A percentile compares a stretch with the other conserved stretches of the same genome.
phyloP scores from a whole-genome alignment of 2,888 invertebrate species.

The Odontomyia ornata region DNA sequence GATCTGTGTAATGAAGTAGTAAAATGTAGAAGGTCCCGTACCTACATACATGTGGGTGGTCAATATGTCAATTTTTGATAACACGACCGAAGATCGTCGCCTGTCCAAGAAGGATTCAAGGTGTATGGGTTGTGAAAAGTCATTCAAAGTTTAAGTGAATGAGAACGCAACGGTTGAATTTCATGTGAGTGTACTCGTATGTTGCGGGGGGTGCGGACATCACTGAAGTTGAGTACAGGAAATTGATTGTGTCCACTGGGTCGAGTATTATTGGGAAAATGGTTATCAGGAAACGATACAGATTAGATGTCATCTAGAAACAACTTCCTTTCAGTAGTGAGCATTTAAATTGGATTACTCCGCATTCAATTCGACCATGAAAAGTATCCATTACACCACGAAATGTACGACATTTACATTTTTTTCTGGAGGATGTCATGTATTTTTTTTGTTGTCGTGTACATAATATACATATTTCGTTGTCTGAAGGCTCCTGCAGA shows the following conservation, averaged over 20 bases:
- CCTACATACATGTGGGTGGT: conserved; percentile 42
- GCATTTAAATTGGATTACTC: conserved; percentile 5
- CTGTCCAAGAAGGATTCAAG: neutral
- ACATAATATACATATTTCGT: neutral
- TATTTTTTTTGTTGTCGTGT: neutral
- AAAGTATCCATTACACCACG: conserved; percentile 9
- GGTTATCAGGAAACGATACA: conserved; percentile 31
- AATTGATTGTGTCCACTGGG: conserved; percentile 9
- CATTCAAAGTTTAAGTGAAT: neutral
- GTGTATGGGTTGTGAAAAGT: conserved; percentile 23
- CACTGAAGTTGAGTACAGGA: neutral
- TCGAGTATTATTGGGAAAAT: neutral
- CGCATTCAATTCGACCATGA: neutral
- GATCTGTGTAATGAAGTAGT: conserved; percentile 46
- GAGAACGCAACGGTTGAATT: neutral
- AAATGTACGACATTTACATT: neutral
- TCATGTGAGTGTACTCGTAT: neutral
- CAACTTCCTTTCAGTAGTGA: conserved; percentile 17
- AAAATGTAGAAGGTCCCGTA: conserved; percentile 41
- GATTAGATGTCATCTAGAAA: conserved; percentile 21
- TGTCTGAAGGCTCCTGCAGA: neutral
- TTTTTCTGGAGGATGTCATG: neutral
- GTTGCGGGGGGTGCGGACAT: neutral
- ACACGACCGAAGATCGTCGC: conserved; percentile 9
- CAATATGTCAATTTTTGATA: conserved; percentile 40